Evolutionary conservation across 2,113 vertebrate genomes (phyloP), one percentile per base, ranked within the genome.

Genomic region (Meleagris gallopavo): DNA sequence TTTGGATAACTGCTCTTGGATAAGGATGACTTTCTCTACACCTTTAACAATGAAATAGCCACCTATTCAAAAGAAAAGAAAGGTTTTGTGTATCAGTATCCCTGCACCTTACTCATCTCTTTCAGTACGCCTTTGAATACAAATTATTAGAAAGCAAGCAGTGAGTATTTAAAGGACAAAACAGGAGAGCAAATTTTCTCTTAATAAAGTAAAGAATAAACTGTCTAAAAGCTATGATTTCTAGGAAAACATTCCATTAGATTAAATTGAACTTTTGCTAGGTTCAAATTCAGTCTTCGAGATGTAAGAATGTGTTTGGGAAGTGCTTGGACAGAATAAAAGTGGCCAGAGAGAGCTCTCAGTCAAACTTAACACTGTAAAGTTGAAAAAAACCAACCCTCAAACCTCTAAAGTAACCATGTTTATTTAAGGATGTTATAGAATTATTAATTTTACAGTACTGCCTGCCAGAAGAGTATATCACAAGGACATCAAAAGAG

Each of bases 21-120:
- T 99, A 72, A 99, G 98, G 97, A 99, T 99, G 3, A 99, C 99
- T 96, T 99, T 99, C 92, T 99, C 99, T 50, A 99, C 99, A 83
- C 99, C 99, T 97, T 99, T 99, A 17, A 99, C 99, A 50, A 99
- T 99, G 94, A 99, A 99, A 95, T 99, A 99, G 45, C 99, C 99
- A 66, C 99, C 99, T 99, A 95, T 27, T 57, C 57, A 90, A 86
- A 2, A 75, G 70, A 97, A 78, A 70, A 96, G 43, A 93, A 85
- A 81, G 24, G 84, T 48, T 71, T 38, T 73, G 24, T 30, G 48
- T 9, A 66, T 77, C 52, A 89, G 29, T 41, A 85, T 61, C 27
- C 36, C 41, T 41, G 27, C 1, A 4, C 18, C 2, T 64, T 81
- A 87, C 11, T 73, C 14, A 6, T 4, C 22, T 86, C 65, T 20